Percentiles rank a stretch among this genome's conserved stretches.
Evolutionary conservation across 2,797 vertebrate genomes (phyloP).

Genomic region (Brachyalestes nurse): DNA sequence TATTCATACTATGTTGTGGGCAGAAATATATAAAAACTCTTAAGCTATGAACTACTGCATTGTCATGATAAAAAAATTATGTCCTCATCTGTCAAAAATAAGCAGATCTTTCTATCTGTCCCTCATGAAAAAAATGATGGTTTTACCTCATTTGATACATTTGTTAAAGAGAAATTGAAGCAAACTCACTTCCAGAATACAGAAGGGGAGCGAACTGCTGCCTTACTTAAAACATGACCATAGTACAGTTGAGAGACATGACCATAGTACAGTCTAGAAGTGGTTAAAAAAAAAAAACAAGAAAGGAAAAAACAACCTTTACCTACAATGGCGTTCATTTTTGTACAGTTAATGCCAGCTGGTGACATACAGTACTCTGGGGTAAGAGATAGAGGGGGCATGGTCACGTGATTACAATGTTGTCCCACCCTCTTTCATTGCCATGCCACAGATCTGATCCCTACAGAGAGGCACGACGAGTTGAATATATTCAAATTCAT

Average conservation of each 20-base stretch:
- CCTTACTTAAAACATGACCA: conserved; percentile 5
- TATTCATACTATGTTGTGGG: conserved; percentile 4
- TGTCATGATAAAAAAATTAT: neutral
- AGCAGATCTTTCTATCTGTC: neutral
- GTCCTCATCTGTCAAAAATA: neutral
- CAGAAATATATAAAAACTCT: neutral
- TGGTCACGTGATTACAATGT: conserved; percentile 23
- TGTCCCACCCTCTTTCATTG: conserved; percentile 11
- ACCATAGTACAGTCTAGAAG: neutral
- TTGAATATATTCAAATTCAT: conserved; percentile 24
- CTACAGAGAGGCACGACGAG: conserved; percentile 35
- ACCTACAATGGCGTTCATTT: conserved; percentile 45
- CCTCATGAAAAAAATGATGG: neutral
- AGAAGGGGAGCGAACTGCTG: neutral
- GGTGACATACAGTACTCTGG: conserved; percentile 43
- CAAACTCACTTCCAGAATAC: neutral
- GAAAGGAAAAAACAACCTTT: conserved; percentile 39
- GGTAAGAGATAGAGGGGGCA: neutral
- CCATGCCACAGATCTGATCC: conserved; percentile 35
- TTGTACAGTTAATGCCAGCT: conserved; percentile 23
- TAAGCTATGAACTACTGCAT: conserved; percentile 2
- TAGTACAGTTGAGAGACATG: neutral
- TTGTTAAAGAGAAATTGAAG: conserved; percentile 25
- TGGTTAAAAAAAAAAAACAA: conserved; percentile 30
- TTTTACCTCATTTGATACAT: neutral